phyloP scores from a whole-genome alignment of 1,140 invertebrate species.

The Psix sp. region DNA sequence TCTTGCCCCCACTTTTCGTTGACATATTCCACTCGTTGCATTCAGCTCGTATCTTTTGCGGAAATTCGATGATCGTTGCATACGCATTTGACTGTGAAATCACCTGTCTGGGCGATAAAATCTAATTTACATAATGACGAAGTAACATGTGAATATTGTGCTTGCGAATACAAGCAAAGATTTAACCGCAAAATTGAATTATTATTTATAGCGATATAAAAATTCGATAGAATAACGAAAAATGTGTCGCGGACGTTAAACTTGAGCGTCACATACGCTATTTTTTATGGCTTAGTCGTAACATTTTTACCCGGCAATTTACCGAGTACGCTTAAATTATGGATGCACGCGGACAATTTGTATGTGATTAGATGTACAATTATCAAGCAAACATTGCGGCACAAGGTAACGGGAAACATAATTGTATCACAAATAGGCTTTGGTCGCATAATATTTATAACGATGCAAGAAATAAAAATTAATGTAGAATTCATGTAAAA shows the following conservation, averaged over 20 bases:
- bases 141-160: conserved; percentile 48
- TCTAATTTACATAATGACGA: conserved; percentile 44
- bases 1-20: not conserved
- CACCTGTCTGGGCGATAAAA: conserved; percentile 41
- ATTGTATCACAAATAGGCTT: conserved; percentile 5
- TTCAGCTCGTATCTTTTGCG: conserved; percentile 49
- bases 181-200: conserved; percentile 32
- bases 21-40: conserved; percentile 2
- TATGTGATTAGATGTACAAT: conserved; percentile 9
- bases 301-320: conserved; percentile 3
- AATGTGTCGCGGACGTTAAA: not conserved
- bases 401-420: conserved; percentile 11
- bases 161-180: conserved; percentile 21
- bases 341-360: not conserved
- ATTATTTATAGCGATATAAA: conserved; percentile 24
- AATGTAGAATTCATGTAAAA: not conserved
- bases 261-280: too few species aligned
- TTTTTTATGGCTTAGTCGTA: conserved; percentile 6
- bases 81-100: conserved; percentile 57
- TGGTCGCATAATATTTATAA: not conserved
- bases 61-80: conserved; percentile 46
- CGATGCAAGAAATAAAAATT: not conserved
- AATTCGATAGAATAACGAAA: conserved; percentile 1
- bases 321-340: not conserved
- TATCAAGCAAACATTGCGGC: conserved; percentile 19